Base-by-base conservation (phyloP, 2,113 vertebrate species). In the Bufo bufo region DNA sequence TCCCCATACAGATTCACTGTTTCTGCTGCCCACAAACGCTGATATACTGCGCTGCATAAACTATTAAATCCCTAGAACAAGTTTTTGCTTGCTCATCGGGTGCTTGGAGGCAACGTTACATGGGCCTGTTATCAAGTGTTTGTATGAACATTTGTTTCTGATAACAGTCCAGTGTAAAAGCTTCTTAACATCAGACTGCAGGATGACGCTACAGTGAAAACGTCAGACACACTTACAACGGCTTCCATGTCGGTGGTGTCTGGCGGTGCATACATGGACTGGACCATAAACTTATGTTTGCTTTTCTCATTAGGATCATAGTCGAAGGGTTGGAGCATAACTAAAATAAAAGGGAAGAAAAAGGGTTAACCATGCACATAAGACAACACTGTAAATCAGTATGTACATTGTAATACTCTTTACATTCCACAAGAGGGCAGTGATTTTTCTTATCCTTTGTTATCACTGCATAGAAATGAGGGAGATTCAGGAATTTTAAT, bases 241-340 rank as follows among this genome's bases (percentile, higher is more conserved):
- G 97, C 97, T 93, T 99, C 98, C 96, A 99, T 99, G 94, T 99
- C 98, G 85, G 97, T 97, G 95, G 97, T 99, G 93, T 99, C 97
- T 90, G 95, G 90, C 72, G 98, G 98, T 78, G 97, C 98, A 94
- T 99, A 93, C 95, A 99, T 93, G 89, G 98, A 98, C 95, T 99
- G 98, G 91, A 99, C 98, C 98, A 99, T 99, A 92, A 99, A 99
- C 96, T 99, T 99, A 96, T 99, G 98, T 95, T 99, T 99, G 96
- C 98, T 99, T 95, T 99, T 99, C 95, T 99, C 98, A 90, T 98
- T 99, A 91, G 98, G 98, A 89, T 99, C 98, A 88, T 99, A 99
- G 92, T 99, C 98, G 92, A 99, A 99, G 87, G 98, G 98, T 93
- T 99, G 98, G 91, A 99, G 95, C 98, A 99, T 99, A 94, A 99